phyloP scores from a whole-genome alignment of 2,113 vertebrate species.

The Anarrhichthys ocellatus region DNA sequence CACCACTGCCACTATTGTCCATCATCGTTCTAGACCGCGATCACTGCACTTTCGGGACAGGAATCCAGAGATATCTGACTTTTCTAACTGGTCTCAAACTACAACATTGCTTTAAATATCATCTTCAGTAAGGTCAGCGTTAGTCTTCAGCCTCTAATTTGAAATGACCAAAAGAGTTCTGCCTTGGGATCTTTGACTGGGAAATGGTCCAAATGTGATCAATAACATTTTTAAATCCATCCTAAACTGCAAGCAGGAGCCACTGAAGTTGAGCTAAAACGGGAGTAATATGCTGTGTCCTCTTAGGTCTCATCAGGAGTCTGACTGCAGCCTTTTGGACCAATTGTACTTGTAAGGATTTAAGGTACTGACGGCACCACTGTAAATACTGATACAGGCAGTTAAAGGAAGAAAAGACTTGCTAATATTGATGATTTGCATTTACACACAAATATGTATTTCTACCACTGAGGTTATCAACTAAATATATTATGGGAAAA shows the following conservation, averaged over 20 bases:
- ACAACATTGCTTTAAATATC: constrained; percentile 36
- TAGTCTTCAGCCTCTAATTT: constrained; percentile 36
- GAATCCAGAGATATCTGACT: constrained; percentile 12
- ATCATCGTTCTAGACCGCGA: background rate
- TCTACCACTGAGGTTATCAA: background rate
- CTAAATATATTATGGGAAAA: background rate
- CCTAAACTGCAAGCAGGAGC: constrained; percentile 29
- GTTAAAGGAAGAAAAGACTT: background rate
- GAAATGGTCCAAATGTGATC: constrained; percentile 53
- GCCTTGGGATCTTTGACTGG: constrained; percentile 37
- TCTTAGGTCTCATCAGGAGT: constrained; percentile 23
- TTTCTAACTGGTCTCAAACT: constrained; percentile 30
- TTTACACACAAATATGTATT: background rate
- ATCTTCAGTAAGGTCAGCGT: constrained; percentile 35
- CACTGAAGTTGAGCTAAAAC: constrained; percentile 32
- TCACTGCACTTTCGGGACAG: background rate
- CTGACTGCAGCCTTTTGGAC: constrained; percentile 17
- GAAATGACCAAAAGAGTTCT: constrained; percentile 39
- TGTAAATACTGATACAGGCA: background rate
- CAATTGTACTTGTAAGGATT: background rate
- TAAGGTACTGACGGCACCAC: background rate
- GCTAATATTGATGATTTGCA: background rate
- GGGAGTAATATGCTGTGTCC: constrained; percentile 23
- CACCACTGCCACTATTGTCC: no score
- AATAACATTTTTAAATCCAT: constrained; percentile 61